phyloP scores from a whole-genome alignment of 2,888 invertebrate genomes.

The Cerceris ruficornis region DNA sequence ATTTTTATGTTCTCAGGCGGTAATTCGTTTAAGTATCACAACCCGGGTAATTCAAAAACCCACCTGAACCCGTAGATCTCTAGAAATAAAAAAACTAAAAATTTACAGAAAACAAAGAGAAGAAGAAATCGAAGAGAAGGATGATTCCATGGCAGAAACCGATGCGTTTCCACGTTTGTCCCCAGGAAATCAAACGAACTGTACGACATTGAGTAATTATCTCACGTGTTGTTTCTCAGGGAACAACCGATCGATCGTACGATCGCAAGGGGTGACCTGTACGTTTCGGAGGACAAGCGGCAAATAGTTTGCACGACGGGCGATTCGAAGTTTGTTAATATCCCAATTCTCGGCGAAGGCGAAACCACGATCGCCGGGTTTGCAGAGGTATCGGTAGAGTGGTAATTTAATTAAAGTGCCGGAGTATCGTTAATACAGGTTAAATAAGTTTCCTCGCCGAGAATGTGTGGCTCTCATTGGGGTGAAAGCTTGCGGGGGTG shows the following conservation, averaged over 20 bases:
- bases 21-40: too few species aligned
- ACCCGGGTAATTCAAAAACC: too few species aligned
- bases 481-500: too few species aligned
- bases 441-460: slow-evolving; percentile 26
- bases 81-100: too few species aligned
- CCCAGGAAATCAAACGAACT: too few species aligned
- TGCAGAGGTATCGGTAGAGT: slow-evolving; percentile 2
- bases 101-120: too few species aligned
- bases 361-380: neutral
- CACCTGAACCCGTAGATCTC: too few species aligned
- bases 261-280: neutral
- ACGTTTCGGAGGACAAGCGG: neutral
- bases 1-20: too few species aligned
- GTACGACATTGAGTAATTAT: slow-evolving; percentile 1
- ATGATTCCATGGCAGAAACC: too few species aligned
- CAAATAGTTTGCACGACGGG: slow-evolving; percentile 8
- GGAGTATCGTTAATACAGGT: slow-evolving; percentile 25
- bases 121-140: too few species aligned
- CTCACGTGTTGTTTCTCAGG: neutral
- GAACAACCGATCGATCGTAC: slow-evolving; percentile 6
- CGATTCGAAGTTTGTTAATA: slow-evolving; percentile 20
- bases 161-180: too few species aligned
- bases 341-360: neutral
- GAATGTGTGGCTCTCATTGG: too few species aligned
- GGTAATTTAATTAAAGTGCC: slow-evolving; percentile 44